Percentiles rank a stretch among this genome's conserved stretches.
Evolutionary conservation across 2,888 invertebrate genomes (phyloP).

Genomic region (Stramonita haemastoma): DNA sequence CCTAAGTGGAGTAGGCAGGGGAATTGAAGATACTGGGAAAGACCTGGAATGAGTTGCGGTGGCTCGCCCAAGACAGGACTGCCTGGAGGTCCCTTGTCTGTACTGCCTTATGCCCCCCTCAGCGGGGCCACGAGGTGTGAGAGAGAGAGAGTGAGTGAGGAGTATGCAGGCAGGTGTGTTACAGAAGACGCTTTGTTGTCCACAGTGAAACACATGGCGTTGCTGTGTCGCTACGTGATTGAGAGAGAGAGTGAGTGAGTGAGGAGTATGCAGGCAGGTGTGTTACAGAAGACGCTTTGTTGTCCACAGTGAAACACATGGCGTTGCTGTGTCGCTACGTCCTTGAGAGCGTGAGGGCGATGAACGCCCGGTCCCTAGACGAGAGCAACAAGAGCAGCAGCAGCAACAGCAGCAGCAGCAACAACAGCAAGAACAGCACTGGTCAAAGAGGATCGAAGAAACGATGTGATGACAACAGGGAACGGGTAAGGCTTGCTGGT

Average conservation of each 20-base stretch:
- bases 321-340: conserved; percentile 61
- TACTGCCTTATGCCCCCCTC: too few species aligned
- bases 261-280: too few species aligned
- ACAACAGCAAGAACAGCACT: neutral
- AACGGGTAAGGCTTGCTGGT: neutral
- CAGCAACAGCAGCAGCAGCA: neutral
- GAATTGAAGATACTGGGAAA: too few species aligned
- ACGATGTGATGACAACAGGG: neutral
- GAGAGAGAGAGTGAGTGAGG: too few species aligned
- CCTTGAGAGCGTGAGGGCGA: conserved; percentile 43
- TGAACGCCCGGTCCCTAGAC: neutral
- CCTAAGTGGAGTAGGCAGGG: too few species aligned
- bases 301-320: conserved; percentile 65
- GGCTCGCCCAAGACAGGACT: too few species aligned
- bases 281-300: too few species aligned
- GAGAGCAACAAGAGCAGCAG: neutral
- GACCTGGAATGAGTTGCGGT: too few species aligned
- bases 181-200: conserved; percentile 29
- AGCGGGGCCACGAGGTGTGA: too few species aligned
- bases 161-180: too few species aligned
- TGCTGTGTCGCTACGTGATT: conserved; percentile 62
- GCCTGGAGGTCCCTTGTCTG: too few species aligned
- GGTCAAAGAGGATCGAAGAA: neutral
- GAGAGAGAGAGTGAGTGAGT: conserved; percentile 37
- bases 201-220: conserved; percentile 62